Evolutionary conservation across 2,113 vertebrate genomes (phyloP), one percentile per base, ranked within the genome.

Genomic region (Smithornis capensis): DNA sequence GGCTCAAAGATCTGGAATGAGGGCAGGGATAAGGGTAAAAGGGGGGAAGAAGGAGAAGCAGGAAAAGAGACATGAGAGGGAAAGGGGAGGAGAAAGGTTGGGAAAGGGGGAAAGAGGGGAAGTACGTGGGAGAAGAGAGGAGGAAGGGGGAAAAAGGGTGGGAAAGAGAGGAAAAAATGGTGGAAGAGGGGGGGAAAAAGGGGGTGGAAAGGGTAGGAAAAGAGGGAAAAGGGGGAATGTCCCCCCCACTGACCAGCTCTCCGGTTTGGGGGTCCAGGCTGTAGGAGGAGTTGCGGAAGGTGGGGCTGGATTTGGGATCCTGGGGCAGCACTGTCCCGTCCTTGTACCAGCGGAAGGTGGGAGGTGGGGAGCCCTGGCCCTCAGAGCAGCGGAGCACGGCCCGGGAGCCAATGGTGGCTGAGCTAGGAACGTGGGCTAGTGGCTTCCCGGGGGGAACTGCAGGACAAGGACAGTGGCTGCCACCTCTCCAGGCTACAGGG

Each of bases 201-300:
- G 15, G 42, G 42, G 42, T 7, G 44, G 18, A 45, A 45, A 45
- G 18, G 44, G 18, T 45, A 18, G 44, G 18, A 45, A 19, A 45
- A 45, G 14, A 45, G 44, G 44, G 14, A 19, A 18, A 45, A 18
- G 18, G 9, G 19, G 18, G 44, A 19, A 19, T 18, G 44, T 19
- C 38, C 52, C 27, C 1, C 10, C 19, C 5, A 1, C 97, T 50
- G 97, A 99, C 99, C 98, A 99, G 97, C 33, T 98, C 97, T 33
- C 99, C 99, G 0, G 98, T 98, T 87, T 96, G 79, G 0, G 91
- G 25, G 79, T 99, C 97, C 37, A 99, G 97, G 47, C 70, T 98
- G 95, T 99, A 99, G 57, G 98, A 98, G 19, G 99, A 98, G 95
- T 99, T 99, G 50, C 79, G 86, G 89, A 99, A 99, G 89, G 96